Conservation (phyloP, 2,888 invertebrate genomes). For the Colostygia pectinataria region DNA sequence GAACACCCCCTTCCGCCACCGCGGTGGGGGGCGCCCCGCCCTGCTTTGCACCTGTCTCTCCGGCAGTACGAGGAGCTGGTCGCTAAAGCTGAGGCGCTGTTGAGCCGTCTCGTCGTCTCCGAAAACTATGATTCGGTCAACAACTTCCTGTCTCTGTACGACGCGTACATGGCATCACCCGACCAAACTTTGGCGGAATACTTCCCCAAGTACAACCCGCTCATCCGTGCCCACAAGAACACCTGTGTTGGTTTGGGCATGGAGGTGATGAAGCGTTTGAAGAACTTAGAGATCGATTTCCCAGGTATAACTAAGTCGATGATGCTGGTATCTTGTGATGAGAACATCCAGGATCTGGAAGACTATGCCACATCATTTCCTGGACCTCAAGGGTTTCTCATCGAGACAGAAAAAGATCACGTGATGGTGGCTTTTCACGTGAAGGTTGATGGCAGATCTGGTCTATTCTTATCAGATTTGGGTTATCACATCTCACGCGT, state of each 20-base stretch:
- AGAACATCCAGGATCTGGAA: slow-evolving; percentile 86
- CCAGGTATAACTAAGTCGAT: slow-evolving; percentile 86
- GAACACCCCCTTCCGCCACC: slow-evolving; percentile 76
- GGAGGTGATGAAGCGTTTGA: slow-evolving; percentile 89
- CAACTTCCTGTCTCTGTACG: slow-evolving; percentile 89
- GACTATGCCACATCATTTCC: slow-evolving; percentile 85
- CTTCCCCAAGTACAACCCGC: slow-evolving; percentile 91
- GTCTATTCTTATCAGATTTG: slow-evolving; percentile 92
- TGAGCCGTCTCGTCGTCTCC: slow-evolving; percentile 92
- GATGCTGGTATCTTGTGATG: slow-evolving; percentile 93
- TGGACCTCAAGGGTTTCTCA: slow-evolving; percentile 83
- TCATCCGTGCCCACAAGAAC: slow-evolving; percentile 91
- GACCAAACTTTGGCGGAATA: slow-evolving; percentile 88
- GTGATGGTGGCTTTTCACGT: slow-evolving; percentile 91
- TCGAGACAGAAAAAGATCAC: slow-evolving; percentile 93
- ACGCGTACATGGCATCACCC: slow-evolving; percentile 86
- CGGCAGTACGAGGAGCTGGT: slow-evolving; percentile 92
- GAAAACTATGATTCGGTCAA: slow-evolving; percentile 96
- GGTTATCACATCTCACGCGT: slow-evolving; percentile 95
- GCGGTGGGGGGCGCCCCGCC: slow-evolving; percentile 75
- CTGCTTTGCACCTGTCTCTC: slow-evolving; percentile 88
- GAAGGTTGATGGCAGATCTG: slow-evolving; percentile 87
- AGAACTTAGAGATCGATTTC: slow-evolving; percentile 84
- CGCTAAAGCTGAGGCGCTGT: slow-evolving; percentile 90
- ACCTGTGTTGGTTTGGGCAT: slow-evolving; percentile 95